Base-by-base conservation (phyloP, 2,113 vertebrate genomes). In the Passer montanus region DNA sequence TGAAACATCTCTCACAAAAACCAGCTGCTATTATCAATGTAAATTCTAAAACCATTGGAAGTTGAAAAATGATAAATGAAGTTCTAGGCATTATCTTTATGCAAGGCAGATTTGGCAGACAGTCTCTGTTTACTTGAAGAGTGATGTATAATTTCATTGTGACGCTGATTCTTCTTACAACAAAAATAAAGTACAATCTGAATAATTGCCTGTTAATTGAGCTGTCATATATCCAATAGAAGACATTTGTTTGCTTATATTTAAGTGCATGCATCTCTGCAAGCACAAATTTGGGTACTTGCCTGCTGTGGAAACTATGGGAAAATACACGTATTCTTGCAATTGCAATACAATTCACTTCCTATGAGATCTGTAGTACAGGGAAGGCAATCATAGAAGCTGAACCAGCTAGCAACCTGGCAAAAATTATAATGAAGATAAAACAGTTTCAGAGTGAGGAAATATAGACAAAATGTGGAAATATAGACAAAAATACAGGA, bases 131-230 rank as follows among this genome's bases (percentile, higher is more conserved):
- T 94, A 91, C 68, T 86, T 84, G 66, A 91, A 82, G 44, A 56
- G 24, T 58, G 44, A 86, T 66, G 47, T 53, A 43, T 83, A 91
- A 95, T 80, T 84, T 88, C 66, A 79, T 58, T 81, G 53, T 73
- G n/a, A 55, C 4, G 2, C 31, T 52, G 73, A 81, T 93, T 76
- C 24, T 76, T 90, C 31, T 90, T 81, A 94, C 60, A 84, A 93
- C 58, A 55, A 96, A 95, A 91, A 73, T 75, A 90, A 77, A 89
- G 47, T 43, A 52, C 31, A 68, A 67, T 72, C 66, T 94, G 77
- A 94, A 66, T 93, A 93, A 87, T 75, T 85, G 41, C 16, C 46
- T 94, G 77, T 70, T 95, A 95, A 92, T 90, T 90, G 89, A 93
- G 53, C 53, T 92, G 66, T 92, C 72, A 60, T 93, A 60, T 69